These are phyloP conservation scores for Phortica okadai DNA, from an alignment of 2,888 invertebrate genomes.

Conservation along the genomic window DNA sequence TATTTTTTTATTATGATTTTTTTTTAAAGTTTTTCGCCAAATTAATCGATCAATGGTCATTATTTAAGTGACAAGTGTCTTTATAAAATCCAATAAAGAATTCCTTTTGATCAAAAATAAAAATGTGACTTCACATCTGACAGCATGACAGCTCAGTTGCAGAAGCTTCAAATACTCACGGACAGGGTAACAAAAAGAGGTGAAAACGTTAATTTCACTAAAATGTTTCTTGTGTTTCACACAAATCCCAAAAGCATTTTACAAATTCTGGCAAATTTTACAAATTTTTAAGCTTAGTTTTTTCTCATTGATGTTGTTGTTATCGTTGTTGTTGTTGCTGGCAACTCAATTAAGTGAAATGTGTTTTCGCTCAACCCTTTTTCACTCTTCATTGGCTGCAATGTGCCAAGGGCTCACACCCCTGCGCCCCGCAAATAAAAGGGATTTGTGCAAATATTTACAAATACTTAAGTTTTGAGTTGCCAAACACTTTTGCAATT, in stretches of 20 bases:
- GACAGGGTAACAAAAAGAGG: not conserved
- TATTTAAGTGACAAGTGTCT: too few species aligned
- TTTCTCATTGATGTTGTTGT: constrained; percentile 5
- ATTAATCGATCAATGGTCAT: too few species aligned
- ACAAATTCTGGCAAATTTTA: not conserved
- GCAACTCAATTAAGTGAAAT: constrained; percentile 60
- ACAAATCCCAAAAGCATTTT: constrained; percentile 14
- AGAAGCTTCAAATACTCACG: too few species aligned
- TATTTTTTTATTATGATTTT: too few species aligned
- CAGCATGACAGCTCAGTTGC: too few species aligned
- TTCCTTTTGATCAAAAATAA: too few species aligned
- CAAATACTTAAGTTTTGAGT: constrained; percentile 48
- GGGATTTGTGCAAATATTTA: constrained; percentile 61
- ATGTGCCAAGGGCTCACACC: constrained; percentile 35
- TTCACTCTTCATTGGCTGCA: constrained; percentile 20
- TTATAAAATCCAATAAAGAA: too few species aligned
- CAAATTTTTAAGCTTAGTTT: not conserved
- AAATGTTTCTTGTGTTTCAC: not conserved
- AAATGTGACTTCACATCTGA: too few species aligned
- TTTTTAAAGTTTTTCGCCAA: too few species aligned
- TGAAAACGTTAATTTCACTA: not conserved
- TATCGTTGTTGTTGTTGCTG: not conserved
- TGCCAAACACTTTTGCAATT: constrained; percentile 31
- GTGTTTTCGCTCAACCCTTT: constrained; percentile 13
- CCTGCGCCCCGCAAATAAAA: constrained; percentile 30